Conservation (phyloP, 2,888 invertebrate species). For the Proisotoma minuta region DNA sequence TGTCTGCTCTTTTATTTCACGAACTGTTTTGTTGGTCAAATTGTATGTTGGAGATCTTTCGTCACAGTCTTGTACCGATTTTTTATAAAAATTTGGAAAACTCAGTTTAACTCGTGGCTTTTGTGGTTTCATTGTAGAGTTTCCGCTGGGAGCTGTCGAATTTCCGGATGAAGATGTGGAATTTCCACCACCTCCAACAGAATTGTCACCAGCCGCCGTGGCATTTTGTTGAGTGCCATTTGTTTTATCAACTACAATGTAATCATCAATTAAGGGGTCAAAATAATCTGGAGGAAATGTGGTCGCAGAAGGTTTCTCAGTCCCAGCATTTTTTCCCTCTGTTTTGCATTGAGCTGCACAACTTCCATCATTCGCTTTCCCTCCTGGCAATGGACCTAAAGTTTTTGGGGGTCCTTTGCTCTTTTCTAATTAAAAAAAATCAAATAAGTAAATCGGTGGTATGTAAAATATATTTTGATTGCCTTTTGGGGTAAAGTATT, state of each 20-base stretch:
- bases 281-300: constrained; percentile 23
- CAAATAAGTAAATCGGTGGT: neutral
- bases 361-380: neutral
- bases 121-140: neutral
- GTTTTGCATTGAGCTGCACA: neutral
- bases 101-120: neutral
- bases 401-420: neutral
- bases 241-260: constrained; percentile 15
- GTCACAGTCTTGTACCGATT: neutral
- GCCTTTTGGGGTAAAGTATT: constrained; percentile 10
- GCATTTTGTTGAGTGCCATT: neutral
- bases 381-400: constrained; percentile 2
- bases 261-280: constrained; percentile 23
- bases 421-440: neutral
- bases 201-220: neutral
- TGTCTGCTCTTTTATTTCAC: constrained; percentile 33
- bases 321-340: neutral
- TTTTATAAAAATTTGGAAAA: neutral
- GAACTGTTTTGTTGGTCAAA: constrained; percentile 23
- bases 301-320: neutral
- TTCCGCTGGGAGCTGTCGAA: too few species aligned
- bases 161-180: neutral
- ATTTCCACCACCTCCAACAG: neutral
- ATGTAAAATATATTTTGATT: neutral
- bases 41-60: constrained; percentile 5